A percentile compares a stretch with the other conserved stretches of the same genome.
phyloP scores from a whole-genome alignment of 2,113 vertebrate species.

The Leucopsar rothschildi region DNA sequence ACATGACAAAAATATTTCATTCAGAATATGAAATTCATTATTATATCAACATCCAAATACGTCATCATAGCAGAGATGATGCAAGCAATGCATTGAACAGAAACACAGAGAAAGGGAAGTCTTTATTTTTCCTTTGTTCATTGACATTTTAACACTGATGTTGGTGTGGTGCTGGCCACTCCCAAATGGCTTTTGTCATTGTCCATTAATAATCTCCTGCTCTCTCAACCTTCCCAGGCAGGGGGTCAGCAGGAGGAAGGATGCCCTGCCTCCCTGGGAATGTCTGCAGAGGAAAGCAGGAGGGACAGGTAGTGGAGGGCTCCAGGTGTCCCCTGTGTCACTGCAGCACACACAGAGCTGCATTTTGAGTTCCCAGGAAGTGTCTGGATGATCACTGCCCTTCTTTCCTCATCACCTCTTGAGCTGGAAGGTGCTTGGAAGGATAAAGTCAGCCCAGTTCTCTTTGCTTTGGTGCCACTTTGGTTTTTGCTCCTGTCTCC shows the following conservation, averaged over 20 bases:
- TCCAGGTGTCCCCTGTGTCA: rapidly evolving
- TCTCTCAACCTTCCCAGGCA: neutral
- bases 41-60: neutral
- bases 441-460: neutral
- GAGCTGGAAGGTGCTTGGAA: neutral
- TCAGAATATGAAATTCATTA: neutral
- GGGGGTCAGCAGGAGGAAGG: neutral
- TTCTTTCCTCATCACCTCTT: neutral
- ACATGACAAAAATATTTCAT: neutral
- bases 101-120: neutral
- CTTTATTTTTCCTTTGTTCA: neutral
- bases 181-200: neutral
- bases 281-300: neutral
- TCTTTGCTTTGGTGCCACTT: neutral
- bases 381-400: neutral
- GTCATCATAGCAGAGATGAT: neutral
- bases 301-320: neutral
- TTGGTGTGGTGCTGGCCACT: neutral
- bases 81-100: neutral
- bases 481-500: neutral
- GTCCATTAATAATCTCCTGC: neutral
- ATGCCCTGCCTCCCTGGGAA: neutral
- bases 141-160: neutral
- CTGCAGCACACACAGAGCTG: neutral
- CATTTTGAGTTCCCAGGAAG: rapidly evolving